Base-by-base conservation (phyloP, 2,888 invertebrate species). In the Drosophila cognata region DNA sequence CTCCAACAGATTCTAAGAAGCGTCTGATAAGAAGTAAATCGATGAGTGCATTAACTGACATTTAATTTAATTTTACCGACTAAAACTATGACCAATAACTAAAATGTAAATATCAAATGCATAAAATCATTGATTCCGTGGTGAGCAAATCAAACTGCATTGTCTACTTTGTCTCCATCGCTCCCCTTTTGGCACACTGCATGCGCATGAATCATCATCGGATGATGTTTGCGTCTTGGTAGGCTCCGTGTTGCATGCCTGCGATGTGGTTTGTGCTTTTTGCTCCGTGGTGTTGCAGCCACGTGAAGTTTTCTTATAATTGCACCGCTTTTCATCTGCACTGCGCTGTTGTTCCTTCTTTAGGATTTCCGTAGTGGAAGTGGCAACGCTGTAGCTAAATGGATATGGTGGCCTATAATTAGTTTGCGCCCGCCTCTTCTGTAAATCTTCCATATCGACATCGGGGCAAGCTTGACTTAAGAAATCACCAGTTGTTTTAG, bases 361-460 rank as follows among this genome's bases (percentile, higher is more conserved):
- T 0, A 1, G 2, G 4, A 13, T 64, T 8, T 71, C 87, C 10
- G 62, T 71, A 5, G 89, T 91, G 0, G 91, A 91, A 16, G 92
- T 92, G 16, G 67, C 69, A 16, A 57, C 52, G 7, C 73, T 78
- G 50, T 79, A 82, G 11, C 68, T 60, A 2, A 90, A 55, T 2
- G 89, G 84, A 68, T 76, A 86, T 77, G 84, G 71, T 2, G 74
- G 21, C 3, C 82, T 71, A 8, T 16, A 16, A 2, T 35, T 51
- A 10, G 8, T 18, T 8, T 36, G n/a, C 2, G 4, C 4, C 13
- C 33, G 36, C 0, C 2, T 8, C 2, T 25, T 43, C 25, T 21
- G 28, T 29, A 55, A 51, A 2, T 29, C 33, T 11, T 1, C 10
- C 28, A 36, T 56, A 10, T 53, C 53, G 6, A 18, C 10, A 16